A percentile compares a stretch with the other conserved stretches of the same genome.
phyloP scores from a whole-genome alignment of 1,140 invertebrate species.

The Calephelis nemesis region DNA sequence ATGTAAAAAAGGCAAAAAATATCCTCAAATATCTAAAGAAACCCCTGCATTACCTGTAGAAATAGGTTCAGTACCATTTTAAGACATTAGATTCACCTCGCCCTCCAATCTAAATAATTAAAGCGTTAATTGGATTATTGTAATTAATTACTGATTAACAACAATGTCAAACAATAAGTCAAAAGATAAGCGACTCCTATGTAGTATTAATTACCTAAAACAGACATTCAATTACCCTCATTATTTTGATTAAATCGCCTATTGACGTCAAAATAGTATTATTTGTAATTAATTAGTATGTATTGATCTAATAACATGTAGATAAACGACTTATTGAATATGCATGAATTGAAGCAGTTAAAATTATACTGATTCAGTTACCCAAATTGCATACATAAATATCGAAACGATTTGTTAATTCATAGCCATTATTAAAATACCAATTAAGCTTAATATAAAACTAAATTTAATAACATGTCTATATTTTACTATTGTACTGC shows the following conservation, averaged over 20 bases:
- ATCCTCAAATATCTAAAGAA: no score
- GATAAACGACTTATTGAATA: no score
- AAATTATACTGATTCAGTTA: no score
- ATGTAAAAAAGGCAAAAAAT: no score
- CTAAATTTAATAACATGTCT: no score
- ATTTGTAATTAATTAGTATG: not conserved
- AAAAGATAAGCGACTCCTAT: not conserved
- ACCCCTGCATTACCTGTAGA: no score
- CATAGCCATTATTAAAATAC: no score
- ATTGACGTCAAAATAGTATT: not conserved
- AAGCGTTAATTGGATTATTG: slow-evolving; percentile 27
- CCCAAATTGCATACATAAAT: no score
- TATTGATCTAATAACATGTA: not conserved
- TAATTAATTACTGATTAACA: slow-evolving; percentile 28
- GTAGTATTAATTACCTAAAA: not conserved
- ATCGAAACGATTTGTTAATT: no score
- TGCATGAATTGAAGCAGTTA: no score
- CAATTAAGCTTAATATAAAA: no score
- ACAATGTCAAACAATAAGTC: slow-evolving; percentile 5
- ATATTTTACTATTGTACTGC: no score
- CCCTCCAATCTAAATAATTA: slow-evolving; percentile 29
- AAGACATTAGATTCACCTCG: slow-evolving; percentile 25
- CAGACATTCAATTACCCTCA: not conserved
- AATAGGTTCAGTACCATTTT: slow-evolving; percentile 10
- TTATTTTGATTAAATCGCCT: not conserved